Base-by-base conservation (phyloP, 1,140 invertebrate species). In the Apis dorsata region DNA sequence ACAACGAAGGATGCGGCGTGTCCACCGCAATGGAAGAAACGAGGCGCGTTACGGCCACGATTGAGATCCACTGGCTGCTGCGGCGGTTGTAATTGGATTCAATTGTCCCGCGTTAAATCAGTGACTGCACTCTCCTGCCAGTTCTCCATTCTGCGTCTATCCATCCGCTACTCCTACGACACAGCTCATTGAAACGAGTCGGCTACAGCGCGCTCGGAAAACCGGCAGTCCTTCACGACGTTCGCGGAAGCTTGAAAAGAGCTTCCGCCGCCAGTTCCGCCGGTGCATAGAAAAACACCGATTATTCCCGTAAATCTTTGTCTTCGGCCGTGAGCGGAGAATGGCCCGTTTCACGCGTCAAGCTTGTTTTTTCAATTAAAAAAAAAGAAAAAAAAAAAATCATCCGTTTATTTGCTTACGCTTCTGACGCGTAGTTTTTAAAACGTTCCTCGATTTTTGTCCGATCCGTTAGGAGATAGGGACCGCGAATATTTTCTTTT, bases 61-160 rank as follows among this genome's bases (percentile, higher is more conserved):
- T 86, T 91, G 91, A 91, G 91, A 86, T 87, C 83, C 91, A 80
- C 89, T 91, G 90, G 72, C 82, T 82, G 87, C 89, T 89, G 88
- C 90, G 88, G 92, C 90, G 89, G 83, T 93, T 93, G 93, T 94
- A 94, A 94, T 94, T 94, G 93, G 92, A 94, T 94, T 93, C 93
- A 92, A 94, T 94, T 94, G 93, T 94, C 92, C 93, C 91, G 91
- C 92, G 93, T 94, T 94, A 93, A 94, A 93, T 94, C 92, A 93
- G 93, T 92, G 92, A 93, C 93, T 92, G 91, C 92, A 89, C 89
- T 90, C 90, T 86, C 86, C 87, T 86, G 89, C 82, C 87, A 86
- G 82, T 87, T 89, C 86, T 86, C 79, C 86, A 85, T 90, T 91
- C 86, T 88, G 85, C 85, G 91, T 91, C 87, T 89, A 90, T 91